Conservation (phyloP, 2,888 invertebrate genomes). For the Atethmia centrago region DNA sequence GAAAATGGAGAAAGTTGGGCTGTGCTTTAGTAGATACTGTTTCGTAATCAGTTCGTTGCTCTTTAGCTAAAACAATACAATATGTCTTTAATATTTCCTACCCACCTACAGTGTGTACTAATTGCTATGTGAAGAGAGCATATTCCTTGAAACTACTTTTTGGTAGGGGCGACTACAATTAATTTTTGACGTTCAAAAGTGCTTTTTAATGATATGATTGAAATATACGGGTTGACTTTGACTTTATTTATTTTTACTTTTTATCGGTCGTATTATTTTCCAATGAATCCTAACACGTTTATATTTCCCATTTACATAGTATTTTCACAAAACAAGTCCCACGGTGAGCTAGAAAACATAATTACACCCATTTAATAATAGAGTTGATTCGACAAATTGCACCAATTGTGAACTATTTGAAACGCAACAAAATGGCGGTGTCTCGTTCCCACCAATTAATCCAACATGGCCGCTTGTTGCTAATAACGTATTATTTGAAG, state of each 20-base stretch:
- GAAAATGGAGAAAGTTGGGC: constrained; percentile 38
- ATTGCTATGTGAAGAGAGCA: not conserved
- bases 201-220: not conserved
- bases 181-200: not conserved
- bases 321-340: constrained; percentile 3
- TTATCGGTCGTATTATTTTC: not conserved
- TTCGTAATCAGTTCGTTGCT: constrained; percentile 5
- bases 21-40: constrained; percentile 11
- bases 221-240: not conserved
- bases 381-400: constrained; percentile 53
- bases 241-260: not conserved
- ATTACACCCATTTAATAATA: constrained; percentile 37
- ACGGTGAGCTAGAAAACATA: constrained; percentile 17
- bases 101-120: too few species aligned
- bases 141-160: not conserved
- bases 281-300: not conserved
- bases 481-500: constrained; percentile 53
- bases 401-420: constrained; percentile 62
- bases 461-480: constrained; percentile 52
- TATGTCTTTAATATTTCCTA: constrained; percentile 10
- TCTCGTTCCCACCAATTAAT: constrained; percentile 60
- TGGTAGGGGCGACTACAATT: too few species aligned
- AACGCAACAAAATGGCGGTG: constrained; percentile 59
- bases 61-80: constrained; percentile 17
- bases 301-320: not conserved